These are phyloP conservation scores for Lepus europaeus DNA, from an alignment of 2,113 vertebrate species.

Conservation along the genomic window DNA sequence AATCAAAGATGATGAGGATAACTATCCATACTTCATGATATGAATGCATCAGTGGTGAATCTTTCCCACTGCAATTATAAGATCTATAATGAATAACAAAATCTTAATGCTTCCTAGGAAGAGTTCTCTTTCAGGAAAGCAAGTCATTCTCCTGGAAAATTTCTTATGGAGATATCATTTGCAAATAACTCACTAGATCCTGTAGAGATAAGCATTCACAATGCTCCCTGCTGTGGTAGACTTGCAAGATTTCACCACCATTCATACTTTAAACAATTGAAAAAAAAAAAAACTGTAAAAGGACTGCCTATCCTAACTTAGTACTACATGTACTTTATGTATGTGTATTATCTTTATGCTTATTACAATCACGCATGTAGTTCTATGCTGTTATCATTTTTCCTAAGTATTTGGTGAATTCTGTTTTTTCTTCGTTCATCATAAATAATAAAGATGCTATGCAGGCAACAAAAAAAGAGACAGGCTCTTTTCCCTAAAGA, in stretches of 20 bases:
- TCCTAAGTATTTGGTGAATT: not conserved
- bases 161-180: not conserved
- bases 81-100: not conserved
- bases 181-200: not conserved
- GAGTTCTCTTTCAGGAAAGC: not conserved
- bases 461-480: slow-evolving; percentile 54
- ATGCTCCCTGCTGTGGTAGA: not conserved
- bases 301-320: not conserved
- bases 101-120: not conserved
- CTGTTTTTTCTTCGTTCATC: slow-evolving; percentile 38
- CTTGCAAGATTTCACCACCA: not conserved
- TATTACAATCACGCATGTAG: slow-evolving; percentile 14
- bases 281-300: not conserved
- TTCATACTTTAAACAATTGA: not conserved
- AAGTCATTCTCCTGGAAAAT: not conserved
- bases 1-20: not conserved
- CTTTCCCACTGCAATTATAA: slow-evolving; percentile 9
- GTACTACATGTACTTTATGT: not conserved
- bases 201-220: not conserved
- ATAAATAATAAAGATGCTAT: slow-evolving; percentile 63
- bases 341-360: not conserved
- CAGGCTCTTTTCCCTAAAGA: slow-evolving; percentile 68
- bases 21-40: not conserved
- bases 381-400: not conserved
- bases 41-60: not conserved